Base-by-base conservation (phyloP, 2,888 invertebrate genomes). In the Abrostola triplasia region DNA sequence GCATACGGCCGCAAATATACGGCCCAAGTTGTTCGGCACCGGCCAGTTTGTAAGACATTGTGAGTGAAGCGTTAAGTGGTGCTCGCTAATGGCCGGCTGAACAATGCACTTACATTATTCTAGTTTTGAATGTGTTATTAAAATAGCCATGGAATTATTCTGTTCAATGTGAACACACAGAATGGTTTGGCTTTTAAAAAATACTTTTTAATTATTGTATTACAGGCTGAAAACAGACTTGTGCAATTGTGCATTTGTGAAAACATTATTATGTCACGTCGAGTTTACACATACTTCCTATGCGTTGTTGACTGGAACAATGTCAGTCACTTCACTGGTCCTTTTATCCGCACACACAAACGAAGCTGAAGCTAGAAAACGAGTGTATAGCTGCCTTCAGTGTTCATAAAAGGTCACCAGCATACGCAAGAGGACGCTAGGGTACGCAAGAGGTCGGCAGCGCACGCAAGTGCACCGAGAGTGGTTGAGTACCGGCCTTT, bases 11-110 rank as follows among this genome's bases (percentile, higher is more conserved):
- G 44, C 56, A 42, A 51, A 60, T 68, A 49, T 41, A 51, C 55
- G 51, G 36, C 42, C 49, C 64, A 64, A 63, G 50, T 54, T 56
- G 50, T 42, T 41, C n/a, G 11, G 35, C 35, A 9, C 36, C 54
- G 51, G 36, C 58, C 59, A 24, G 49, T 38, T 48, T 55, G 60
- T 58, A 75, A 70, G 70, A 75, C 75, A 42, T 59, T 55, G 59
- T 71, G 69, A 59, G 54, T 48, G 64, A 7, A 53, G 36, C 52
- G 52, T n/a, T 44, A 49, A 56, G 52, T 75, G 44, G 24, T 24
- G 38, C 11, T 9, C 49, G 37, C 44, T 56, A 67, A 56, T 38
- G 51, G 35, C 10, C 7, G 9, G 13, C 8, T 9, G 37, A 11
- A 63, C 42, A 44, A 40, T 49, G 51, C 44, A 49, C 64, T 41